Evolutionary conservation across 2,113 vertebrate genomes (phyloP).

Genomic region (Sardina pilchardus): DNA sequence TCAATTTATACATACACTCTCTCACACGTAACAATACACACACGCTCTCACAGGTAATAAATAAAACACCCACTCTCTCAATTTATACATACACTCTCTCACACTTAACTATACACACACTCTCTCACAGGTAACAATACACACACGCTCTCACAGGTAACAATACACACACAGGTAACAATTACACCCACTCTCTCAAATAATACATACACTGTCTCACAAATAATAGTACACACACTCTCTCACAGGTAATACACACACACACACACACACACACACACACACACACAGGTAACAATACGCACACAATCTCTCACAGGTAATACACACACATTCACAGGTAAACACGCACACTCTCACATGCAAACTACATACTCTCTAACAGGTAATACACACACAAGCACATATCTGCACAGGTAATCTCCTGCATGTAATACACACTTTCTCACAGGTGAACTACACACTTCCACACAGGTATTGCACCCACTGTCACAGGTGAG

Average conservation of each 20-base stretch:
- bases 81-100: background rate
- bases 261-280: background rate
- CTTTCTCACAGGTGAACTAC: background rate
- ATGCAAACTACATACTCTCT: background rate
- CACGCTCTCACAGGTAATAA: background rate
- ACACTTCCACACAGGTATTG: background rate
- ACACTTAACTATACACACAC: too few relatives aligned
- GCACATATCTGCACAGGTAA: background rate
- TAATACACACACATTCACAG: background rate
- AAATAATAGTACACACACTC: background rate
- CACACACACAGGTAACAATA: background rate
- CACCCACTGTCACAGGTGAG: background rate
- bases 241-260: background rate
- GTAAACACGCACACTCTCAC: background rate
- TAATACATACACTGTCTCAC: background rate
- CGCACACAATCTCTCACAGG: background rate
- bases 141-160: too few relatives aligned
- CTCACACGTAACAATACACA: background rate
- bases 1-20: background rate
- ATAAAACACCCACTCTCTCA: background rate
- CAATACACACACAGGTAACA: too few relatives aligned
- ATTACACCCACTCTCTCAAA: background rate
- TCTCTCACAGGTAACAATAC: background rate
- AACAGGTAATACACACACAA: too few relatives aligned
- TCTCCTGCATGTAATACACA: background rate